These are phyloP conservation scores for Ctenicera cuprea DNA, from an alignment of 2,888 invertebrate genomes.

Conservation along the genomic window DNA sequence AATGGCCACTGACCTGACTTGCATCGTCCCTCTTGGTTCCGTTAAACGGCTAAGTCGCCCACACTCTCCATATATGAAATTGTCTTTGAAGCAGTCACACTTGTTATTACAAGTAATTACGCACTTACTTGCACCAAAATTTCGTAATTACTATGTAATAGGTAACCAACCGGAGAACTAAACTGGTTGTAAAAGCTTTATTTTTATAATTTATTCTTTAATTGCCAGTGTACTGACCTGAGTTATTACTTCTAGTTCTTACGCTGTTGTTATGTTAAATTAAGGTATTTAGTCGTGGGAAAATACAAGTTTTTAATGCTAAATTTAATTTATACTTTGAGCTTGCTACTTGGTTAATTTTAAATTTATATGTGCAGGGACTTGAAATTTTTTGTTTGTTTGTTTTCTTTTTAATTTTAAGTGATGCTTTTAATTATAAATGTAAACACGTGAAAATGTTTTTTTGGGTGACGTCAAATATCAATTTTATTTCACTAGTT, in stretches of 20 bases:
- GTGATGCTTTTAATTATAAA: too few relatives aligned
- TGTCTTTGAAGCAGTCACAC: slow-evolving; percentile 25
- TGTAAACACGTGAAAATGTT: too few relatives aligned
- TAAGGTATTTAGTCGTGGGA: neutral
- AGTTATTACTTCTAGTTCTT: neutral
- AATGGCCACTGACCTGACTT: slow-evolving; percentile 52
- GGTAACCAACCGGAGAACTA: neutral
- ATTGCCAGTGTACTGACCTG: slow-evolving; percentile 1
- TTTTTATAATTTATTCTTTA: neutral
- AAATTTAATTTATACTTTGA: too few relatives aligned
- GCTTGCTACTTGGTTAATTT: too few relatives aligned
- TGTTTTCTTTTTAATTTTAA: too few relatives aligned
- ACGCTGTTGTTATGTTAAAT: neutral
- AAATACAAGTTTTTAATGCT: neutral
- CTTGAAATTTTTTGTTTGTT: too few relatives aligned
- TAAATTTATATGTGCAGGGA: too few relatives aligned
- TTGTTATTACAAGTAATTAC: slow-evolving; percentile 1
- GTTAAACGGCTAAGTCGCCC: slow-evolving; percentile 36
- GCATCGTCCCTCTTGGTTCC: slow-evolving; percentile 45
- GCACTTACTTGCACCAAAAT: neutral
- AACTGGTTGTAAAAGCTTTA: neutral
- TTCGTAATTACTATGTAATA: neutral
- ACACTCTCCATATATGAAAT: slow-evolving; percentile 17
- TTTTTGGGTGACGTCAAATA: too few relatives aligned
- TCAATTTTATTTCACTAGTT: too few relatives aligned